phyloP scores from a whole-genome alignment of 2,113 vertebrate species.

The Bettongia penicillata region DNA sequence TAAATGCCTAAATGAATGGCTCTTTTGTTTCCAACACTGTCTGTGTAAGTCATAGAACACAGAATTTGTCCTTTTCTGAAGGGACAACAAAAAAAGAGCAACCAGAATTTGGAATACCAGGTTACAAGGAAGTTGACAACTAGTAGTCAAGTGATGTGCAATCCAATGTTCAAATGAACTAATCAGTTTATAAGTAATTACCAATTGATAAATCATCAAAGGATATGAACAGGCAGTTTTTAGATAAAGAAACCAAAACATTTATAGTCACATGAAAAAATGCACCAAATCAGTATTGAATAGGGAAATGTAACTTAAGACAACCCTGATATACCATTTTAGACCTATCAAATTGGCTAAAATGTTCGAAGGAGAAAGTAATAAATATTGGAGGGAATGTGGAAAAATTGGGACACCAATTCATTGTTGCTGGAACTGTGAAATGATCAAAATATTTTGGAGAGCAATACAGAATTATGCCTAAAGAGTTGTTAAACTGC shows the following conservation, averaged over 20 bases:
- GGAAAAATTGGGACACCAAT: neutral
- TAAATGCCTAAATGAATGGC: neutral
- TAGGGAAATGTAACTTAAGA: neutral
- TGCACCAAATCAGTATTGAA: neutral
- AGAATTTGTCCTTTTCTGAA: neutral
- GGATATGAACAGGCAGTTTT: neutral
- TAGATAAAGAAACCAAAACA: neutral
- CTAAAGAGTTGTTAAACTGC: neutral
- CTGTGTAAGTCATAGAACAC: neutral
- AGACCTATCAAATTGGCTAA: no score
- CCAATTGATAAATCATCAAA: neutral
- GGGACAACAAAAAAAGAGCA: neutral
- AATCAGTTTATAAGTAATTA: neutral
- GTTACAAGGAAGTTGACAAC: neutral
- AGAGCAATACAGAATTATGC: neutral
- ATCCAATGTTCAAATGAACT: neutral
- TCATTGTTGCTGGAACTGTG: neutral
- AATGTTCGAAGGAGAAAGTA: neutral
- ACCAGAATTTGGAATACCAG: neutral
- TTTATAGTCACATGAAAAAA: neutral
- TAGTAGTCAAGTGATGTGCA: neutral
- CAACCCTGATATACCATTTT: neutral
- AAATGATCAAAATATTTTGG: neutral
- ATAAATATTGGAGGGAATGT: neutral
- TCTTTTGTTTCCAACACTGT: slow-evolving; percentile 18